Conservation (phyloP, 2,888 invertebrate species). For the Megastigmus dorsalis region DNA sequence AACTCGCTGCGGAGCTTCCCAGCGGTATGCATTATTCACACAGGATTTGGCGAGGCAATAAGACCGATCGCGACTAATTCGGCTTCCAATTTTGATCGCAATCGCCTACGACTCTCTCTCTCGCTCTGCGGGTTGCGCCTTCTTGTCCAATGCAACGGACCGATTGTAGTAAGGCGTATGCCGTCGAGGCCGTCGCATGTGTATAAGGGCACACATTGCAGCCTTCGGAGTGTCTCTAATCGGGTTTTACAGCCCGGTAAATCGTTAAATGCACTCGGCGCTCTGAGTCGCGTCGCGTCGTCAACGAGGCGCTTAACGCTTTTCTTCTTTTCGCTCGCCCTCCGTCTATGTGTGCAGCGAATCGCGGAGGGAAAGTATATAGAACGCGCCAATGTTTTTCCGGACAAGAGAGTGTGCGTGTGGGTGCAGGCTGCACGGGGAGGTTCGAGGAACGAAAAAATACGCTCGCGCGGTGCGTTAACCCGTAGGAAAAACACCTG, state of each 20-base stretch:
- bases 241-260: slow-evolving; percentile 67
- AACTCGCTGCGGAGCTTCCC: no score
- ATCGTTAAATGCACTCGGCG: slow-evolving; percentile 60
- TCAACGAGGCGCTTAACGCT: slow-evolving; percentile 33
- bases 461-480: background rate
- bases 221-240: slow-evolving; percentile 61
- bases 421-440: no score
- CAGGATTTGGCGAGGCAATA: no score
- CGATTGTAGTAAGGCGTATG: background rate
- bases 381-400: slow-evolving; percentile 38
- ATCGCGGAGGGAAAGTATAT: slow-evolving; percentile 11
- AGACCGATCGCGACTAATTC: no score
- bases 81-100: slow-evolving; percentile 24
- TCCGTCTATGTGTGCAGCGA: background rate
- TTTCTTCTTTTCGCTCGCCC: slow-evolving; percentile 48
- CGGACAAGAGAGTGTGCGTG: no score
- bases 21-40: no score
- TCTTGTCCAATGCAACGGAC: no score
- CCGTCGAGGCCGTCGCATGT: background rate
- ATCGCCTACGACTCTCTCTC: no score
- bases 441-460: slow-evolving; percentile 23
- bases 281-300: slow-evolving; percentile 43
- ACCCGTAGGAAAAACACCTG: slow-evolving; percentile 14
- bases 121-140: slow-evolving; percentile 17
- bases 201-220: background rate